Conservation (phyloP, 2,113 vertebrate species). For the Hemichromis elongatus region DNA sequence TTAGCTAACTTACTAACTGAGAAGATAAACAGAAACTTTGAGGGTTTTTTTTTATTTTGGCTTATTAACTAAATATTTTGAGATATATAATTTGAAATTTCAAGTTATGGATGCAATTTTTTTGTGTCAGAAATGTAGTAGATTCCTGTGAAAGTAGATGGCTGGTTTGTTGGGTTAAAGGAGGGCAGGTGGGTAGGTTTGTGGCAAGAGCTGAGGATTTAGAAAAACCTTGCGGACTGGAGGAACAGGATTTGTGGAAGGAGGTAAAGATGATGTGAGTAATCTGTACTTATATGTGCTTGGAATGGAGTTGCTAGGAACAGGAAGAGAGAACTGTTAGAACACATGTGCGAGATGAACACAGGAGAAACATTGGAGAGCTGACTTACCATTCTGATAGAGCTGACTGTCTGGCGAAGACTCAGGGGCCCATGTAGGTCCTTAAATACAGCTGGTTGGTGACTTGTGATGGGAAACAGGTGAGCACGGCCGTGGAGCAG, state of each 20-base stretch:
- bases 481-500: background rate
- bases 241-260: too few species aligned
- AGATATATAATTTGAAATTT: background rate
- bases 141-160: background rate
- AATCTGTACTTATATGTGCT: background rate
- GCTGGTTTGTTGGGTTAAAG: background rate
- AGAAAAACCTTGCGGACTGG: too few species aligned
- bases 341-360: background rate
- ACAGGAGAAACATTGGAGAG: background rate
- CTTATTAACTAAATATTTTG: background rate
- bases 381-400: background rate
- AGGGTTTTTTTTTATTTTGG: too few species aligned
- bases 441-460: background rate
- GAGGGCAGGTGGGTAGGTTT: too few species aligned
- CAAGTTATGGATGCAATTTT: rapidly evolving
- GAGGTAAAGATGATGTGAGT: too few species aligned
- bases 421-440: background rate
- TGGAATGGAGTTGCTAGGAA: background rate
- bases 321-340: background rate
- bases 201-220: too few species aligned
- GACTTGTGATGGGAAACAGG: background rate
- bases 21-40: rapidly evolving
- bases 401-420: background rate
- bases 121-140: rapidly evolving
- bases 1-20: background rate